Percentiles rank a stretch among this genome's conserved stretches.
Evolutionary conservation across 2,888 invertebrate genomes (phyloP).

Genomic region (Tridacna gigas): DNA sequence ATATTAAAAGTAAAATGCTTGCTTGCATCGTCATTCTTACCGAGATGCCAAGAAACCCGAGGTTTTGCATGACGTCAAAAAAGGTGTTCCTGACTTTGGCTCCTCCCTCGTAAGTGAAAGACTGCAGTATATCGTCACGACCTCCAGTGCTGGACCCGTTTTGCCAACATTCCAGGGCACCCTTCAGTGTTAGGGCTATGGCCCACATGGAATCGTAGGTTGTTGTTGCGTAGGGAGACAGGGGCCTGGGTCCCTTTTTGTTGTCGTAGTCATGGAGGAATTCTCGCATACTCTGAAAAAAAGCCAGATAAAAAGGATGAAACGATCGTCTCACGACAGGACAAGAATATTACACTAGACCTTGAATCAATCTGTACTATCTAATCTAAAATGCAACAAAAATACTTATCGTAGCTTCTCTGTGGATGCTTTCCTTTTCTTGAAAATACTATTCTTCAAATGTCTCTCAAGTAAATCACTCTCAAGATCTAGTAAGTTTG

Average conservation of each 20-base stretch:
- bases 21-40: constrained; percentile 87
- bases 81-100: constrained; percentile 90
- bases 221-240: constrained; percentile 89
- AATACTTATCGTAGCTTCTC: too few species aligned
- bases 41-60: constrained; percentile 94
- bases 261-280: constrained; percentile 88
- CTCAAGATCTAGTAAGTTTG: too few species aligned
- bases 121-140: constrained; percentile 86
- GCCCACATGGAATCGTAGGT: constrained; percentile 97
- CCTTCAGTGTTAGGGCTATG: constrained; percentile 91
- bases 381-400: too few species aligned
- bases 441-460: too few species aligned
- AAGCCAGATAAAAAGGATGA: neutral
- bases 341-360: too few species aligned
- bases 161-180: constrained; percentile 86
- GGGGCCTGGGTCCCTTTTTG: constrained; percentile 76
- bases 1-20: too few species aligned
- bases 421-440: too few species aligned
- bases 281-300: constrained; percentile 88
- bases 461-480: too few species aligned
- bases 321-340: too few species aligned
- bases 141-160: neutral
- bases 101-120: constrained; percentile 90
- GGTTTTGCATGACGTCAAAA: constrained; percentile 89
- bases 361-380: too few species aligned